phyloP scores from a whole-genome alignment of 2,113 vertebrate species.

The Ictidomys tridecemlineatus region DNA sequence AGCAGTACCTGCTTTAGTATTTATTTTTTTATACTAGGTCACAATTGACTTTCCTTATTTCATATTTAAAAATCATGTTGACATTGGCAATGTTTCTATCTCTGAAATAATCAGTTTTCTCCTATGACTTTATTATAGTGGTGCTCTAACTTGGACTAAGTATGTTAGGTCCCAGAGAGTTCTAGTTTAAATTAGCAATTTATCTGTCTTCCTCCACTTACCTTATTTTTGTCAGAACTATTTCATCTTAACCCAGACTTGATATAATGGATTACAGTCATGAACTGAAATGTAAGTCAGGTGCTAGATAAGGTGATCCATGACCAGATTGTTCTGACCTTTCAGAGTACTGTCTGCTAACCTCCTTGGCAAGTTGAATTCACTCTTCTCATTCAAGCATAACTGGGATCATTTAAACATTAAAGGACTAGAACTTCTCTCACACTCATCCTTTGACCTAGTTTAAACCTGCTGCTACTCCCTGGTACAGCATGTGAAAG shows the following conservation, averaged over 20 bases:
- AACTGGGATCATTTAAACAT: slow-evolving; percentile 60
- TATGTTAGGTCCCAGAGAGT: background rate
- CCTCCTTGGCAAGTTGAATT: slow-evolving; percentile 49
- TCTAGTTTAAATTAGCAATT: background rate
- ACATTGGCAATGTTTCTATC: background rate
- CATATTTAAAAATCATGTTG: background rate
- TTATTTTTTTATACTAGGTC: background rate
- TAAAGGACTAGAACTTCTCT: slow-evolving; percentile 21
- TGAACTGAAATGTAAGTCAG: slow-evolving; percentile 49
- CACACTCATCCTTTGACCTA: background rate
- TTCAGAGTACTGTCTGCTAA: slow-evolving; percentile 49
- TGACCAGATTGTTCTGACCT: slow-evolving; percentile 61
- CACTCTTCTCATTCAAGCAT: slow-evolving; percentile 62
- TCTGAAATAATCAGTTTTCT: slow-evolving; percentile 11
- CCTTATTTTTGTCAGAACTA: background rate
- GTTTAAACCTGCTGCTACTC: background rate
- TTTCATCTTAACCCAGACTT: background rate
- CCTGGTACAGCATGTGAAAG: background rate
- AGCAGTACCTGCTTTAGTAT: background rate
- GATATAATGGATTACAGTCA: background rate
- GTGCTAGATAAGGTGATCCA: background rate
- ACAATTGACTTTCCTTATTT: slow-evolving; percentile 5
- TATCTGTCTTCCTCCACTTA: background rate
- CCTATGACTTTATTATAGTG: background rate
- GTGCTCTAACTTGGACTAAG: background rate